Base-by-base conservation (phyloP, 2,888 invertebrate species). In the Scrobipalpa atriplicella region DNA sequence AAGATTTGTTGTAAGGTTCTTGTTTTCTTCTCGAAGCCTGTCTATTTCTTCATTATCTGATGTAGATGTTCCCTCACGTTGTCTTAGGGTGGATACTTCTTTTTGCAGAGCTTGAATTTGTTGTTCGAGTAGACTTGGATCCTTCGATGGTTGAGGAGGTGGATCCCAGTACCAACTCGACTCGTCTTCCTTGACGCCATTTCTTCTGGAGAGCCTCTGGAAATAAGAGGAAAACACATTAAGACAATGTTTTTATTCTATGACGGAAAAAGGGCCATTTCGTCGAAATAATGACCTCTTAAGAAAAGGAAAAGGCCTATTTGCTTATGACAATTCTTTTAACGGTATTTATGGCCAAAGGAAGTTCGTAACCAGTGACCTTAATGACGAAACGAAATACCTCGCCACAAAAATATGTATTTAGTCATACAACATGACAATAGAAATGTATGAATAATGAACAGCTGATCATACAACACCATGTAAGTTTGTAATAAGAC, bases 161-260 rank as follows among this genome's bases (percentile, higher is more conserved):
- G 93, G 90, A 70, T 93, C 93, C 94, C 94, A 94, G 74, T 93
- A 92, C 94, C 94, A 94, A 71, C 84, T 90, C 62, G 90, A 82
- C 60, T 92, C 91, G 68, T 92, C 92, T 73, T 92, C 92, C 74
- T 84, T 86, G 71, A 88, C 78, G 74, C 90, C 90, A 90, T 91
- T 92, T 73, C 85, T 87, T 71, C 80, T 83, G 66, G 83, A 78
- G 75, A 87, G 80, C 77, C 81, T 91, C 93, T 93, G 91, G 6
- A 90, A 92, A 83, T 68, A 84, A 75, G 66, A 73, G 74, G 56
- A 66, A 18, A n/a, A 13, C 39, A n/a, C 18, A 16, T 56, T 5
- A 47, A 47, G n/a, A 47, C 11, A 16, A n/a, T n/a, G 47, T 6
- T n/a, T 5, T 16, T 16, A 6, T 16, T n/a, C 43, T 43, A 3